phyloP scores from a whole-genome alignment of 2,888 invertebrate genomes.

The Bellardia bayeri region DNA sequence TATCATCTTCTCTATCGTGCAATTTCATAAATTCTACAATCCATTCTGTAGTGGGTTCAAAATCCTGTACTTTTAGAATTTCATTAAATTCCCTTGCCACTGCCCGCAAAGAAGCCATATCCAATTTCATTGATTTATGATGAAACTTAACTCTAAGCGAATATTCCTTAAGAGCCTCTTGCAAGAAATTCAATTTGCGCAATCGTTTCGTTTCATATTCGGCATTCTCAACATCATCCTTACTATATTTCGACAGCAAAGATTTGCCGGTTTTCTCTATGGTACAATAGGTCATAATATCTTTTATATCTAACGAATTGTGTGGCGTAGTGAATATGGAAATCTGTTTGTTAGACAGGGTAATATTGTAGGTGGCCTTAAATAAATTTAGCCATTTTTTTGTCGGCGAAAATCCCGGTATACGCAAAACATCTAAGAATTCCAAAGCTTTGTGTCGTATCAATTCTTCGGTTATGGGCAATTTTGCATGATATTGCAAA shows the following conservation, averaged over 20 bases:
- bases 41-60: constrained; percentile 79
- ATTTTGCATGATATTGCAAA: constrained; percentile 79
- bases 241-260: constrained; percentile 30
- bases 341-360: constrained; percentile 80
- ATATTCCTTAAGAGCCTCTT: constrained; percentile 81
- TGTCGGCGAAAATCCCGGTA: constrained; percentile 78
- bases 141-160: constrained; percentile 80
- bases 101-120: constrained; percentile 76
- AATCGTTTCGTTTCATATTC: constrained; percentile 78
- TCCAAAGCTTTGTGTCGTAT: constrained; percentile 79
- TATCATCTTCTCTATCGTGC: constrained; percentile 74
- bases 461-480: constrained; percentile 79
- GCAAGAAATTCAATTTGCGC: constrained; percentile 80
- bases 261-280: constrained; percentile 45
- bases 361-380: constrained; percentile 79
- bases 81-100: constrained; percentile 78
- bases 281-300: constrained; percentile 80
- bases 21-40: constrained; percentile 78
- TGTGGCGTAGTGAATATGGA: constrained; percentile 78
- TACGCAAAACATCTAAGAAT: constrained; percentile 78
- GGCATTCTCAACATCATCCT: constrained; percentile 75
- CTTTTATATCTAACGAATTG: constrained; percentile 78
- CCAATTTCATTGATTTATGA: constrained; percentile 76
- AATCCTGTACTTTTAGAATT: constrained; percentile 80
- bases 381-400: constrained; percentile 81